Evolutionary conservation across 1,140 invertebrate species (phyloP).

Genomic region (Drosophila albomicans): DNA sequence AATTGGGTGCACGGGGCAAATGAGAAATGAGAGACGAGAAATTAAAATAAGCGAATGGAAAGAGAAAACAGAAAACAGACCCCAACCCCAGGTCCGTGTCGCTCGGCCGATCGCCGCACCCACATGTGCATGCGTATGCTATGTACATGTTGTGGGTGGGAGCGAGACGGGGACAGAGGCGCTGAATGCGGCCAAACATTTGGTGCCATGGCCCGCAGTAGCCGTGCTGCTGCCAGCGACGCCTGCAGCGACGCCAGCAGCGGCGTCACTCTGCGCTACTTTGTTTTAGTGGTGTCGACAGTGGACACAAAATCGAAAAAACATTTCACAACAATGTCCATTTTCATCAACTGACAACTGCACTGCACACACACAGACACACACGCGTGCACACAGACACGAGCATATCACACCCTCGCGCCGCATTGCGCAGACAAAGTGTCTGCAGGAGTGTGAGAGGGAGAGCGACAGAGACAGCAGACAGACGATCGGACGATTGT

Average conservation of each 20-base stretch:
- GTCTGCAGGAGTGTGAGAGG: conserved; percentile 16
- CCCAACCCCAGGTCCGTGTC: conserved; percentile 28
- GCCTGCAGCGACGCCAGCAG: conserved; percentile 3
- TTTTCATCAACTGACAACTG: conserved; percentile 68
- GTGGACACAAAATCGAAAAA: conserved; percentile 76
- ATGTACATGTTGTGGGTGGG: neutral
- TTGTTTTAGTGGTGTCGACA: conserved; percentile 76
- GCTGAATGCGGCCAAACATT: conserved; percentile 38
- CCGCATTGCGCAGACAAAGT: conserved; percentile 38
- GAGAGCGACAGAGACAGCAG: neutral
- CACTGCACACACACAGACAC: conserved; percentile 44
- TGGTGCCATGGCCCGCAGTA: conserved; percentile 49
- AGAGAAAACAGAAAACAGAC: conserved; percentile 59
- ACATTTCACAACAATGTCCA: conserved; percentile 82
- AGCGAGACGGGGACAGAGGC: conserved; percentile 9
- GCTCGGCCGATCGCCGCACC: conserved; percentile 74
- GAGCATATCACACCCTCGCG: conserved; percentile 54
- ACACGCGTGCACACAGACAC: neutral
- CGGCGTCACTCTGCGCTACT: conserved; percentile 44
- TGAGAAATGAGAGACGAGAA: conserved; percentile 57
- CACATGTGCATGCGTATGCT: conserved; percentile 58
- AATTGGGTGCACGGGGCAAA: conserved; percentile 49
- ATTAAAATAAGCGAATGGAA: conserved; percentile 76
- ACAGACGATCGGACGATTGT: conserved; percentile 53
- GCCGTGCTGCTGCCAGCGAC: conserved; percentile 2